A percentile compares a stretch with the other conserved stretches of the same genome.
phyloP scores from a whole-genome alignment of 1,140 invertebrate species.

The Leptinotarsa defecta region DNA sequence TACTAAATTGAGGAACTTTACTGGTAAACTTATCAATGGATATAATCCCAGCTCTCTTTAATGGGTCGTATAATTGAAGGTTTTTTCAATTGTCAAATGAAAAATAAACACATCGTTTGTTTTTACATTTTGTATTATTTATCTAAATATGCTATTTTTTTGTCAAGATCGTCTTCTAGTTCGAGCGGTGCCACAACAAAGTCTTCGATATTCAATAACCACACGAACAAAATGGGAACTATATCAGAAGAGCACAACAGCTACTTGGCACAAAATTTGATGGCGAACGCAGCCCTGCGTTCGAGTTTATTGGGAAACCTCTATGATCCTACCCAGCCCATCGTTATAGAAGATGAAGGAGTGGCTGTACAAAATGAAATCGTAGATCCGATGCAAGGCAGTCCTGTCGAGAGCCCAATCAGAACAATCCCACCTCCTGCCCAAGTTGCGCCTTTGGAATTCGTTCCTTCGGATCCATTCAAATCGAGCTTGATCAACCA shows the following conservation, averaged over 20 bases:
- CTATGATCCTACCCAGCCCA: constrained; percentile 2
- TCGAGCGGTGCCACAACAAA: constrained; percentile 44
- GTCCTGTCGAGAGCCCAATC: constrained; percentile 30
- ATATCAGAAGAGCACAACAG: constrained; percentile 48
- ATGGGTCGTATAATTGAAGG: no score
- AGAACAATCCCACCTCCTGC: constrained; percentile 28
- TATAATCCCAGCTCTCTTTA: no score
- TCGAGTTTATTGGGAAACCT: constrained; percentile 45
- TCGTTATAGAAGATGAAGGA: constrained; percentile 30
- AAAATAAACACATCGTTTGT: no score
- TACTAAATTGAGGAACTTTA: no score
- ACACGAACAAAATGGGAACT: constrained; percentile 42
- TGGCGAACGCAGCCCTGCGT: constrained; percentile 49
- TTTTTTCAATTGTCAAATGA: no score
- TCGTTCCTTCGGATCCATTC: constrained; percentile 58
- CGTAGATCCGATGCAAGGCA: constrained; percentile 29
- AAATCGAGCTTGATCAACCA: constrained; percentile 57
- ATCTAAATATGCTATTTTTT: background rate
- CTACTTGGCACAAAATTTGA: constrained; percentile 50
- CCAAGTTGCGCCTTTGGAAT: constrained; percentile 30
- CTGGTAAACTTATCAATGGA: no score
- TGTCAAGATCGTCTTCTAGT: constrained; percentile 43
- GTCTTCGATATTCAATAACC: constrained; percentile 39
- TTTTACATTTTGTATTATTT: no score
- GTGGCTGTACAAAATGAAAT: background rate